Evolutionary conservation across 2,797 vertebrate species (phyloP).

Genomic region (Toxotes lorentzi): DNA sequence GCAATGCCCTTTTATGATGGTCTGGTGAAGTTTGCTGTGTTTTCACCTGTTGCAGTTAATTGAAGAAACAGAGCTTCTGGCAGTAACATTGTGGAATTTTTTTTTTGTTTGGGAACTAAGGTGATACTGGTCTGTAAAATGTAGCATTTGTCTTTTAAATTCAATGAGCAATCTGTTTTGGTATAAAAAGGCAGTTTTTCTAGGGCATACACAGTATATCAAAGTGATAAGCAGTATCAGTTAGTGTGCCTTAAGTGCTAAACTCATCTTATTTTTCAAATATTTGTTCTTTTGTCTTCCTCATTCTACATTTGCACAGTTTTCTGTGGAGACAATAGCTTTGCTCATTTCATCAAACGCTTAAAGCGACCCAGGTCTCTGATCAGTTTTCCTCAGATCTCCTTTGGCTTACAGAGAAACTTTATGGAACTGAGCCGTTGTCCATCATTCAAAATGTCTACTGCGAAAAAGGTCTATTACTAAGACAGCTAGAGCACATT

Average conservation of each 20-base stretch:
- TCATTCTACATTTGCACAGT: background rate
- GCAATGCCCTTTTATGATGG: slow-evolving; percentile 79
- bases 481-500: background rate
- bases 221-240: background rate
- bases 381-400: background rate
- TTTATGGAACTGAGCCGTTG: background rate
- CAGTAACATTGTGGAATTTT: slow-evolving; percentile 29
- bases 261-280: background rate
- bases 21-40: slow-evolving; percentile 77
- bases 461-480: background rate
- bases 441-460: background rate
- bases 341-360: background rate
- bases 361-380: background rate
- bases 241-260: background rate
- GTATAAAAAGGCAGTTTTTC: background rate
- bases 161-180: background rate
- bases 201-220: background rate
- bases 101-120: background rate
- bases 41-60: slow-evolving; percentile 74
- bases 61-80: slow-evolving; percentile 60
- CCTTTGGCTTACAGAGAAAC: background rate
- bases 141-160: background rate
- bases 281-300: background rate
- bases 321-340: background rate
- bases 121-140: slow-evolving; percentile 21